phyloP scores from a whole-genome alignment of 2,113 vertebrate genomes.

The Catharus minimus region DNA sequence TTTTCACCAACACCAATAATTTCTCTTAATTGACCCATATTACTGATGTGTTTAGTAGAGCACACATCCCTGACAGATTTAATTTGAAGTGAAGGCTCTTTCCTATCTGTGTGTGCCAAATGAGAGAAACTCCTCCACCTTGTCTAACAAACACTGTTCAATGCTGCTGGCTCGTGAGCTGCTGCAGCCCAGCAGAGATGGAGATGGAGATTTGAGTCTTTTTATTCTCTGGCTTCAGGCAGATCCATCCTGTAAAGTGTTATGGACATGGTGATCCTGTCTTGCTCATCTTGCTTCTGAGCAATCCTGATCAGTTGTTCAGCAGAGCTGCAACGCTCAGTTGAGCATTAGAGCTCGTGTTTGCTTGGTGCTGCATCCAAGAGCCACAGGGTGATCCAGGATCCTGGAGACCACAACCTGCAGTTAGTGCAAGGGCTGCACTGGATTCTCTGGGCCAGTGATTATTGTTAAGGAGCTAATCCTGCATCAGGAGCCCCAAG shows the following conservation, averaged over 20 bases:
- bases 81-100: not conserved
- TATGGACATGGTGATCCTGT: not conserved
- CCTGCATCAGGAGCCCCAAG: not conserved
- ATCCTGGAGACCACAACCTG: not conserved
- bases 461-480: not conserved
- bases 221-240: not conserved
- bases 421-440: not conserved
- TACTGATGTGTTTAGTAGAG: not conserved
- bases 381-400: not conserved
- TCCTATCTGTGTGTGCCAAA: not conserved
- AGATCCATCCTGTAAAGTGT: not conserved
- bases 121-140: not conserved
- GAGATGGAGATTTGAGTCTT: not conserved
- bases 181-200: not conserved
- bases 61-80: not conserved
- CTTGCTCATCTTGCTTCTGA: not conserved
- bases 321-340: not conserved
- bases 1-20: not conserved
- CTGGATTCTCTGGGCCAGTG: not conserved
- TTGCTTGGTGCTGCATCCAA: not conserved
- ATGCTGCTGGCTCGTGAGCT: not conserved
- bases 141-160: not conserved
- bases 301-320: fast-evolving
- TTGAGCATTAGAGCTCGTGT: not conserved
- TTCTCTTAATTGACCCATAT: not conserved